Evolutionary conservation across 2,113 vertebrate species (phyloP).

Genomic region (Sorex araneus): DNA sequence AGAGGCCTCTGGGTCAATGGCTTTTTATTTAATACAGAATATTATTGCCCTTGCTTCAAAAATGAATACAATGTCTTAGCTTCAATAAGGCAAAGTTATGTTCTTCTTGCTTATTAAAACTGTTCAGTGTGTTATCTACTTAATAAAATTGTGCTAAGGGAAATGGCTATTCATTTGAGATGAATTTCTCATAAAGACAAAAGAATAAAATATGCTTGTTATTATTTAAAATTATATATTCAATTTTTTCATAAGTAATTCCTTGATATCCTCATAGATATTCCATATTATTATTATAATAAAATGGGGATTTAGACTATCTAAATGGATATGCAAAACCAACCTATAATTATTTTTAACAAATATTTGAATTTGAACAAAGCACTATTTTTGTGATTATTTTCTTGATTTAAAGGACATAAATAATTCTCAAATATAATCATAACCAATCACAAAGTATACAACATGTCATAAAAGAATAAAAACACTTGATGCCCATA

Average conservation of each 20-base stretch:
- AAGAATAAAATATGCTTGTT: constrained; percentile 37
- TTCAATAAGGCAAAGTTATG: constrained; percentile 45
- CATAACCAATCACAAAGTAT: not conserved
- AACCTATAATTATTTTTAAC: not conserved
- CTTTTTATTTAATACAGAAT: constrained; percentile 73
- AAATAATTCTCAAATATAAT: constrained; percentile 42
- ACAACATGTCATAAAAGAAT: constrained; percentile 7
- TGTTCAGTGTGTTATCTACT: constrained; percentile 8
- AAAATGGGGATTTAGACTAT: not conserved
- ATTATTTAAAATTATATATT: constrained; percentile 8
- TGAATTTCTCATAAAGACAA: not conserved
- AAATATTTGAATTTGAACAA: constrained; percentile 40
- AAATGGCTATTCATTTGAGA: constrained; percentile 44
- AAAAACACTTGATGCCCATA: not conserved
- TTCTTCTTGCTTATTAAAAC: not conserved
- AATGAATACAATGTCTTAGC: constrained; percentile 33
- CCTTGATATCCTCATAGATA: not conserved
- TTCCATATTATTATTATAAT: not conserved
- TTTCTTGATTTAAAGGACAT: not conserved
- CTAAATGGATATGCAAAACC: constrained; percentile 10
- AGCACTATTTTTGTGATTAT: constrained; percentile 20
- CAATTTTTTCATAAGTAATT: constrained; percentile 25
- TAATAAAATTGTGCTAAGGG: not conserved
- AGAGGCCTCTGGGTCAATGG: constrained; percentile 27
- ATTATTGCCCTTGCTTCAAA: constrained; percentile 53